Conservation (phyloP, 2,113 vertebrate species). For the Butastur rufipennis region DNA sequence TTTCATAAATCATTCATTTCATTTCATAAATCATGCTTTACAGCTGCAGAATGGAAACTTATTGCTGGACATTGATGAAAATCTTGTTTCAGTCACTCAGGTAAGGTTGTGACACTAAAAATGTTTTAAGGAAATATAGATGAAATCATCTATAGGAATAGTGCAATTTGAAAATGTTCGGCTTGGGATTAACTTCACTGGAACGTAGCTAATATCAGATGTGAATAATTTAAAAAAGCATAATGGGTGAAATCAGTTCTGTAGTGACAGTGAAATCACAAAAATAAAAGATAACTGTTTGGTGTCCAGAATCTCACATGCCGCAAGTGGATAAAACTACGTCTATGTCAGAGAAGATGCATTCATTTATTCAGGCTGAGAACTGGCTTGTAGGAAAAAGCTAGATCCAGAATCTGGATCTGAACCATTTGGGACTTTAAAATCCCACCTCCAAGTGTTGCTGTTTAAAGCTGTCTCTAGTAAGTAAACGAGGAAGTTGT, state of each 20-base stretch:
- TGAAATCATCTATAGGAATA: not conserved
- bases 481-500: not conserved
- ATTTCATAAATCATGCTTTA: slow-evolving; percentile 78
- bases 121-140: slow-evolving; percentile 40
- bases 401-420: not conserved
- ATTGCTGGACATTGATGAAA: slow-evolving; percentile 84
- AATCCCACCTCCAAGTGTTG: not conserved
- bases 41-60: slow-evolving; percentile 89
- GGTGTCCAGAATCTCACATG: not conserved
- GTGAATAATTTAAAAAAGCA: not conserved
- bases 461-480: not conserved
- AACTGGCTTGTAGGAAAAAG: not conserved
- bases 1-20: slow-evolving; percentile 74
- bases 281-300: not conserved
- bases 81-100: slow-evolving; percentile 80
- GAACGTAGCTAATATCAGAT: not conserved
- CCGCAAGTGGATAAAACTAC: not conserved
- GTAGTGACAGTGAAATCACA: not conserved
- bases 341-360: not conserved
- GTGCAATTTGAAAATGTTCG: not conserved
- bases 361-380: not conserved
- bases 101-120: slow-evolving; percentile 78
- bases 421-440: not conserved
- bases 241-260: slow-evolving; percentile 14
- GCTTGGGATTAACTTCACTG: not conserved